phyloP scores from a whole-genome alignment of 2,113 vertebrate genomes.

The Pipa parva region DNA sequence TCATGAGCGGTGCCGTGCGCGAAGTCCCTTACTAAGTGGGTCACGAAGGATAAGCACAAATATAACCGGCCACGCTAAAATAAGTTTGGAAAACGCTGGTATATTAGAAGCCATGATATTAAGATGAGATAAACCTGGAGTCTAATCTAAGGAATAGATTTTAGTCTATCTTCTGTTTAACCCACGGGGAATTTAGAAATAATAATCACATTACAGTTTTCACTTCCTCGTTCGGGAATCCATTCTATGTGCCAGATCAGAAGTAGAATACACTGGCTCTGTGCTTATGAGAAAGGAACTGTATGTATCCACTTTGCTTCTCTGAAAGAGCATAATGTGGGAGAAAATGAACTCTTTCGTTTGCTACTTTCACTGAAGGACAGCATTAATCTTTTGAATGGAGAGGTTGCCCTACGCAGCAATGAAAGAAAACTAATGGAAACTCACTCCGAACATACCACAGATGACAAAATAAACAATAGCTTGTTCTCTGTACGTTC shows the following conservation, averaged over 20 bases:
- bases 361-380: not conserved
- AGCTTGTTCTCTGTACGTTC: no score
- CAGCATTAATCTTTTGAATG: not conserved
- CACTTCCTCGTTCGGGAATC: not conserved
- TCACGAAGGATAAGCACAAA: no score
- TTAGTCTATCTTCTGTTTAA: not conserved
- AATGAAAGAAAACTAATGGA: no score
- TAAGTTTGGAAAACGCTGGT: no score
- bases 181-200: slow-evolving; percentile 12
- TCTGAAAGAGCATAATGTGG: not conserved
- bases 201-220: not conserved
- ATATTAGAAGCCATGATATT: not conserved
- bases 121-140: not conserved
- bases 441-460: no score
- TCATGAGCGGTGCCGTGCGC: no score
- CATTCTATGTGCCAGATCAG: slow-evolving; percentile 2
- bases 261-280: not conserved
- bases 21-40: no score
- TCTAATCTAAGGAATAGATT: not conserved
- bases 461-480: no score
- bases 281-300: not conserved
- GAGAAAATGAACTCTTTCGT: not conserved
- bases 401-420: not conserved
- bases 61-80: no score
- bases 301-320: no score